A percentile compares a stretch with the other conserved stretches of the same genome.
Evolutionary conservation across 1,140 invertebrate species (phyloP).

Genomic region (Popillia japonica): DNA sequence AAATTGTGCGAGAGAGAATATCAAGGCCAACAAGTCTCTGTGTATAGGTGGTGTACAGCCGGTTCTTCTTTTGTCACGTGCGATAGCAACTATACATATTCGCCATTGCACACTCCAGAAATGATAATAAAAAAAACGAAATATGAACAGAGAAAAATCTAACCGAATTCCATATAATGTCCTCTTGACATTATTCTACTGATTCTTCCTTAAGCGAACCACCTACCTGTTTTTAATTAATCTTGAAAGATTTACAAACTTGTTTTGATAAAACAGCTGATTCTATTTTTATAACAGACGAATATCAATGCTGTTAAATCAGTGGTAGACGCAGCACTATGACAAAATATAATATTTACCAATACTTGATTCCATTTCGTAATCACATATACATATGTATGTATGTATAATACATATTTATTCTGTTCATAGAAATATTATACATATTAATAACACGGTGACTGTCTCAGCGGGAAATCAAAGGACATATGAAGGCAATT

Average conservation of each 20-base stretch:
- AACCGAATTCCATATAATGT: constrained; percentile 11
- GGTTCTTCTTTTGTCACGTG: constrained; percentile 28
- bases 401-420: background rate
- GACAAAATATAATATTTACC: background rate
- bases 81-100: background rate
- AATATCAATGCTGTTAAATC: background rate
- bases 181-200: background rate
- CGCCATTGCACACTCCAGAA: background rate
- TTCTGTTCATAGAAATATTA: background rate
- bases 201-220: background rate
- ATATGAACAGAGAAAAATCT: background rate
- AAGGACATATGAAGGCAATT: constrained; percentile 28
- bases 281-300: background rate
- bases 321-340: background rate
- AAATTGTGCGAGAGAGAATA: constrained; percentile 1
- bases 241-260: background rate
- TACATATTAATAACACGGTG: constrained; percentile 9
- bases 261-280: background rate
- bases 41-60: background rate
- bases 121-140: background rate
- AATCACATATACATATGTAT: background rate
- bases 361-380: background rate
- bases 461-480: constrained; percentile 25
- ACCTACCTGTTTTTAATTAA: background rate
- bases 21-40: constrained; percentile 4